phyloP scores from a whole-genome alignment of 2,888 invertebrate genomes.

The Idaea aversata region DNA sequence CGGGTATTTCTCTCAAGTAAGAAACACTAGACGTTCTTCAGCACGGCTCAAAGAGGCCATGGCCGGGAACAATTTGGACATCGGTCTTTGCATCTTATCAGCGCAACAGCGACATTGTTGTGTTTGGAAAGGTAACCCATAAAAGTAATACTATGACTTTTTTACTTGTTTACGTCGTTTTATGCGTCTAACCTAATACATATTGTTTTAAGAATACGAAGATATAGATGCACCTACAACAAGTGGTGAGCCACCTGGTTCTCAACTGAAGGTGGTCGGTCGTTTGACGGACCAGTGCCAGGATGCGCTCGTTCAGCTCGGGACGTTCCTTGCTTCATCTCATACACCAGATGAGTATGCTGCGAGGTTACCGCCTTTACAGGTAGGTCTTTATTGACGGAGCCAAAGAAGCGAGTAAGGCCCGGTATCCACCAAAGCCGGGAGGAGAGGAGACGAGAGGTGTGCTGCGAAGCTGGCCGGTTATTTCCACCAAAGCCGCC shows the following conservation, averaged over 20 bases:
- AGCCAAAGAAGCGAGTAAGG: too few species aligned
- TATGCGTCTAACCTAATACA: neutral
- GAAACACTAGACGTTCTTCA: slow-evolving; percentile 97
- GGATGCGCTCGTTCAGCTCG: slow-evolving; percentile 98
- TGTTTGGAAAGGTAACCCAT: slow-evolving; percentile 83
- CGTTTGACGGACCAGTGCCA: slow-evolving; percentile 95
- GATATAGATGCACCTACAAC: slow-evolving; percentile 44
- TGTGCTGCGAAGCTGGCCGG: too few species aligned
- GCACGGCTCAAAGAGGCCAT: slow-evolving; percentile 96
- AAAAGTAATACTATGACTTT: too few species aligned
- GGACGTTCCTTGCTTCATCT: slow-evolving; percentile 95
- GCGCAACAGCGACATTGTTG: slow-evolving; percentile 98
- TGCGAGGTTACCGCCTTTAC: slow-evolving; percentile 90
- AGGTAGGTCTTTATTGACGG: slow-evolving; percentile 43
- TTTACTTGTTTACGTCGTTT: too few species aligned
- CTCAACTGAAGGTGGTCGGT: slow-evolving; percentile 93
- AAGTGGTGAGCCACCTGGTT: slow-evolving; percentile 83
- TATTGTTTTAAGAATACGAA: slow-evolving; percentile 47
- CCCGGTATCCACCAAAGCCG: too few species aligned
- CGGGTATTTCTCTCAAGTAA: slow-evolving; percentile 97
- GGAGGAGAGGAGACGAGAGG: too few species aligned
- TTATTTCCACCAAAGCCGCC: too few species aligned
- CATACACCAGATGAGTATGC: slow-evolving; percentile 97
- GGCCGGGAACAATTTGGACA: slow-evolving; percentile 95
- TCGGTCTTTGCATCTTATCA: slow-evolving; percentile 95